Evolutionary conservation across 2,797 vertebrate genomes (phyloP).

Genomic region (Labeo calbasu): DNA sequence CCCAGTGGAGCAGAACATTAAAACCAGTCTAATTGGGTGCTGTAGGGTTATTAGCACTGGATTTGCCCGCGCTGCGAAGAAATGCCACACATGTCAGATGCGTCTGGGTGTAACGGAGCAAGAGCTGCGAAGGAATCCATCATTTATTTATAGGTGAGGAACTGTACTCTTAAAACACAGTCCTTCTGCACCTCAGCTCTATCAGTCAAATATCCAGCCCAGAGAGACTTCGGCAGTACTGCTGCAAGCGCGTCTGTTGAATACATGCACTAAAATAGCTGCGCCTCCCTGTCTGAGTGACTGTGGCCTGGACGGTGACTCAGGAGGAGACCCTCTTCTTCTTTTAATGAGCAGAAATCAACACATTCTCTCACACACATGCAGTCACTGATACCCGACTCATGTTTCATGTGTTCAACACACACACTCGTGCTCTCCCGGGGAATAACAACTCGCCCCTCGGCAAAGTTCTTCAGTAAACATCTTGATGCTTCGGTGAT

Average conservation of each 20-base stretch:
- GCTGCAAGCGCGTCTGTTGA: constrained; percentile 15
- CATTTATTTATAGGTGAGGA: constrained; percentile 65
- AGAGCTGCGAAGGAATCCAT: constrained; percentile 64
- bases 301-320: constrained; percentile 75
- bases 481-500: constrained; percentile 71
- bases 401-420: not conserved
- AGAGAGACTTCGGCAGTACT: constrained; percentile 29
- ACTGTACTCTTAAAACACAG: constrained; percentile 66
- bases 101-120: constrained; percentile 71
- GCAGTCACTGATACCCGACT: not conserved
- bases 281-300: constrained; percentile 67
- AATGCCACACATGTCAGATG: constrained; percentile 80
- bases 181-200: constrained; percentile 56
- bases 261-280: constrained; percentile 68
- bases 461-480: constrained; percentile 71
- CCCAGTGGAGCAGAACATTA: constrained; percentile 80
- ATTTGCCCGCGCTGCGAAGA: constrained; percentile 75
- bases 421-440: not conserved
- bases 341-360: constrained; percentile 73
- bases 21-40: constrained; percentile 78
- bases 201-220: constrained; percentile 45
- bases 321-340: constrained; percentile 69
- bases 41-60: constrained; percentile 75
- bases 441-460: constrained; percentile 51
- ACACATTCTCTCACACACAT: constrained; percentile 11